These are phyloP conservation scores for Drosophila sucinea DNA, from an alignment of 1,140 invertebrate genomes.

Conservation along the genomic window DNA sequence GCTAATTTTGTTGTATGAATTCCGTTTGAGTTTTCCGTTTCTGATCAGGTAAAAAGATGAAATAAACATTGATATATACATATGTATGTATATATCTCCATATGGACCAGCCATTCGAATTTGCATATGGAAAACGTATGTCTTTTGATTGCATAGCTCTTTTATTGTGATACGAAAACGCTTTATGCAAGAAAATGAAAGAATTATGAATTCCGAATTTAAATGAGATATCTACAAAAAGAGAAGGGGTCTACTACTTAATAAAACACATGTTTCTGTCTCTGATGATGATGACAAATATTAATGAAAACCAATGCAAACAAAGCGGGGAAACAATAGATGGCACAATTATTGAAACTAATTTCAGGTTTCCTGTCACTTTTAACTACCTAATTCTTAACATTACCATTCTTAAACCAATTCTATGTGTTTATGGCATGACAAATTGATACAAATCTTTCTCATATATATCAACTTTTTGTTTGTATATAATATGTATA, in stretches of 20 bases:
- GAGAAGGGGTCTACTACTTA: neutral
- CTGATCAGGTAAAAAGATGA: neutral
- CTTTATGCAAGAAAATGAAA: neutral
- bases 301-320: neutral
- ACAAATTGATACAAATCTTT: constrained; percentile 57
- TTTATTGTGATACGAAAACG: too few species aligned
- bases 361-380: constrained; percentile 8
- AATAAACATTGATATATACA: neutral
- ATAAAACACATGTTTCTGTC: neutral
- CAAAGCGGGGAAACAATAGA: neutral
- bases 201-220: neutral
- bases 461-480: constrained; percentile 42
- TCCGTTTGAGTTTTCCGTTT: constrained; percentile 4
- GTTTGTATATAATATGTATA: constrained; percentile 35
- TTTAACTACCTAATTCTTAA: constrained; percentile 15
- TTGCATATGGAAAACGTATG: neutral
- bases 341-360: constrained; percentile 2
- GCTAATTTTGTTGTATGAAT: constrained; percentile 23
- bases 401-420: constrained; percentile 28
- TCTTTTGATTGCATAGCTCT: neutral
- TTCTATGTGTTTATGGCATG: constrained; percentile 22
- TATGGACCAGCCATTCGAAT: neutral
- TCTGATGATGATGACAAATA: neutral
- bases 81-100: neutral
- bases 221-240: neutral